Conservation (phyloP, 2,113 vertebrate genomes). For the Amblyopsis rosae region DNA sequence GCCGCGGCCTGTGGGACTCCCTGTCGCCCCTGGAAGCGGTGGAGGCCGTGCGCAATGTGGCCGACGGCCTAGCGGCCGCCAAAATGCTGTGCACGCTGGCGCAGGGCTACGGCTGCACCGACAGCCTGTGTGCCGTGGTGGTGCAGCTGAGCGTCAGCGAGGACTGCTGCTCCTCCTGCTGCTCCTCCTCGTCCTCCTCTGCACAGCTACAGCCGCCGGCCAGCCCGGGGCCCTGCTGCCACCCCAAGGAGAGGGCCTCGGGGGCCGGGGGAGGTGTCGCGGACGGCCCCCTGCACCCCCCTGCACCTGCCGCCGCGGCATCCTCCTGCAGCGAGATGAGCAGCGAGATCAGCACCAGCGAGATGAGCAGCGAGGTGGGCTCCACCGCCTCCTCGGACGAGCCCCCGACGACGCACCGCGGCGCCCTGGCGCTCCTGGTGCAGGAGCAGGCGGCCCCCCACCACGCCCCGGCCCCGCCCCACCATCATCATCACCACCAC, state of each 20-base stretch:
- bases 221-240: conserved; percentile 77
- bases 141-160: conserved; percentile 94
- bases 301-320: conserved; percentile 74
- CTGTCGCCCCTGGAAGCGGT: conserved; percentile 87
- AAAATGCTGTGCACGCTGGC: conserved; percentile 97
- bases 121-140: conserved; percentile 92
- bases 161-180: conserved; percentile 97
- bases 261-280: conserved; percentile 74
- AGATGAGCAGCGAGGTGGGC: conserved; percentile 99
- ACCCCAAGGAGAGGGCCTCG: conserved; percentile 68
- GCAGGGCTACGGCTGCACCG: conserved; percentile 93
- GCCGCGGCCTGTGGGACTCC: conserved; percentile 92
- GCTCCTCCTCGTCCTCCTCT: conserved; percentile 22
- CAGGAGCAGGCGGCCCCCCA: conserved; percentile 54
- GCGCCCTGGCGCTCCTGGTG: conserved; percentile 66
- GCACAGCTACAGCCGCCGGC: conserved; percentile 77
- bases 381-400: conserved; percentile 95
- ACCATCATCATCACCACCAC: conserved; percentile 56
- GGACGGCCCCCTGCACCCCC: conserved; percentile 76
- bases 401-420: conserved; percentile 73
- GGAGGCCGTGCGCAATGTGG: conserved; percentile 89
- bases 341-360: conserved; percentile 97
- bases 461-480: conserved; percentile 32
- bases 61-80: conserved; percentile 88
- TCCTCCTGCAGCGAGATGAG: conserved; percentile 97